Base-by-base conservation (phyloP, 2,797 vertebrate genomes). In the Anabas testudineus region DNA sequence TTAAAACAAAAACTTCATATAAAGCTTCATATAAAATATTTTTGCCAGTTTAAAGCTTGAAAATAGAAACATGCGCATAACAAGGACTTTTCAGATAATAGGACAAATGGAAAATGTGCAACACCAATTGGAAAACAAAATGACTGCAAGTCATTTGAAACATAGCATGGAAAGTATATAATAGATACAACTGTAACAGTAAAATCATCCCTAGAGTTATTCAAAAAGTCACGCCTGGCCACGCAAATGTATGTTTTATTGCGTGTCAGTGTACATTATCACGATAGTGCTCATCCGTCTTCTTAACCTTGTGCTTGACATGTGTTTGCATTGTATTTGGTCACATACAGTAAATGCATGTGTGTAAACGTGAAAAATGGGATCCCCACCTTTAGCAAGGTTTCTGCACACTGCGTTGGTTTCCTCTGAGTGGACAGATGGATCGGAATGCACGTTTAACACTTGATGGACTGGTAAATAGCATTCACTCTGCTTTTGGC, bases 381-480 rank as follows among this genome's bases (percentile, higher is more conserved):
- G 4, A 22, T 61, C 61, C 57, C 28, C 22, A 49, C 51, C 54
- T 67, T 51, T 54, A 71, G 52, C 28, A 4, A 37, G 54, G 54
- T 49, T 69, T 78, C 26, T 58, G 21, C 59, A 48, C 52, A 65
- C 43, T 24, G 26, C 74, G 67, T 73, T 61, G 71, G 85, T 79
- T 85, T 28, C 15, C 63, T 5, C 41, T 68, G 58, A 82, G 74
- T 68, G 76, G 76, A 30, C 71, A 24, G 60, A 81, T 78, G 74
- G 77, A 81, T 74, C 47, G 34, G 53, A 80, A 70, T 67, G 56
- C 41, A 71, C 18, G 24, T 84, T 84, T 71, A 87, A 76, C 69
- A 74, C 69, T 78, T 81, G 80, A 86, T 76, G 77, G 80, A 79
- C 82, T 72, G 67, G 74, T 68, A 84, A 85, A 88, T 64, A 67